phyloP scores from a whole-genome alignment of 2,113 vertebrate genomes.

The Pseudorasbora parva region DNA sequence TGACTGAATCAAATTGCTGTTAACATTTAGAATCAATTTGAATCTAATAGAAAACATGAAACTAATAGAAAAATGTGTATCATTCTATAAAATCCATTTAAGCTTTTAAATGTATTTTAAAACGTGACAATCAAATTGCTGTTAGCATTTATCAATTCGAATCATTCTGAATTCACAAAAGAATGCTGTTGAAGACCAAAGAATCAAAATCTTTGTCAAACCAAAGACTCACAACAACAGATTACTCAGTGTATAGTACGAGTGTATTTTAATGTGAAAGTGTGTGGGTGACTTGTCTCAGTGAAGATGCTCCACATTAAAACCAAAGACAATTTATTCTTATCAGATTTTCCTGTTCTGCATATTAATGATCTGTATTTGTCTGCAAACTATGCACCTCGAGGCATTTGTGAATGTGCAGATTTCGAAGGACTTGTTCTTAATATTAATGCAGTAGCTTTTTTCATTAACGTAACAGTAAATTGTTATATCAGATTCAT shows the following conservation, averaged over 20 bases:
- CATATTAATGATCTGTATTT: slow-evolving; percentile 74
- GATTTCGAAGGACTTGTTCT: slow-evolving; percentile 74
- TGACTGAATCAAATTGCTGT: no score
- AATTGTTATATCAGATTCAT: slow-evolving; percentile 73
- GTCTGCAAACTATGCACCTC: slow-evolving; percentile 68
- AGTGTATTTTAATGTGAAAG: slow-evolving; percentile 21
- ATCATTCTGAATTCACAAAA: background rate
- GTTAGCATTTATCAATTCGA: background rate
- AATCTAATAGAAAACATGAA: no score
- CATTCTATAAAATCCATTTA: background rate
- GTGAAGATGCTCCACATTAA: slow-evolving; percentile 52
- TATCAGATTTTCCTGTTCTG: slow-evolving; percentile 66
- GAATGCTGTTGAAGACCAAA: background rate
- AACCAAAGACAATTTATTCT: slow-evolving; percentile 62
- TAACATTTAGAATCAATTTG: no score
- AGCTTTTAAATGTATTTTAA: background rate
- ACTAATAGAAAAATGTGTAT: no score
- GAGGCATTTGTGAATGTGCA: slow-evolving; percentile 68
- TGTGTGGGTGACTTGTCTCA: slow-evolving; percentile 44
- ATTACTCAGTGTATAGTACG: background rate
- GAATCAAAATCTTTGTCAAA: background rate
- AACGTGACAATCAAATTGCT: background rate
- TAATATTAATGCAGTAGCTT: slow-evolving; percentile 76
- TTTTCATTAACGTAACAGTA: slow-evolving; percentile 77
- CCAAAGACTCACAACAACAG: slow-evolving; percentile 15